These are phyloP conservation scores for Scyliorhinus canicula DNA, from an alignment of 2,797 vertebrate species.

Conservation along the genomic window DNA sequence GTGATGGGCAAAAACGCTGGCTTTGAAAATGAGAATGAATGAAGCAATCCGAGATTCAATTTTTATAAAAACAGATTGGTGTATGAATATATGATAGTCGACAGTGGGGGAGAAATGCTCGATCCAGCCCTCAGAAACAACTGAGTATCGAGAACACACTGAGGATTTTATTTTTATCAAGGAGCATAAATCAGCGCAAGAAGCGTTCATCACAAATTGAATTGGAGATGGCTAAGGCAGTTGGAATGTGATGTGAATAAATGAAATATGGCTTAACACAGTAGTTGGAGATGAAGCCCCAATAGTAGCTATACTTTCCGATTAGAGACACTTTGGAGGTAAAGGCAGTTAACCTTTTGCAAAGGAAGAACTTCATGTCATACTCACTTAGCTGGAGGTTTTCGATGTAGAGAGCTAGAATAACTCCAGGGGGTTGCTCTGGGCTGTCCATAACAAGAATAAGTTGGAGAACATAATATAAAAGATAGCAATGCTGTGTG, in stretches of 20 bases:
- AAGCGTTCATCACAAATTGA: neutral
- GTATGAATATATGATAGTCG: neutral
- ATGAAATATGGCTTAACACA: neutral
- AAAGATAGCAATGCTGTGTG: conserved; percentile 1
- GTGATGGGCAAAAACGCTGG: neutral
- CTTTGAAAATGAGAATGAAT: neutral
- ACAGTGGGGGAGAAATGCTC: too few relatives aligned
- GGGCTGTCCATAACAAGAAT: neutral
- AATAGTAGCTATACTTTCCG: neutral
- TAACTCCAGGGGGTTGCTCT: neutral
- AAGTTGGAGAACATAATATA: neutral
- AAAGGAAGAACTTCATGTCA: neutral
- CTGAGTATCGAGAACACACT: neutral
- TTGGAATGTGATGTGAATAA: neutral
- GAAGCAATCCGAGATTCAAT: neutral
- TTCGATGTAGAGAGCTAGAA: neutral
- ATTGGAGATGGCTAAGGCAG: neutral
- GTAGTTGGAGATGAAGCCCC: neutral
- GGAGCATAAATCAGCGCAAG: neutral
- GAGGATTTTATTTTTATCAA: neutral
- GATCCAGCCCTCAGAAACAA: neutral
- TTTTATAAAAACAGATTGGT: neutral
- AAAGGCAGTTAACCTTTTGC: neutral
- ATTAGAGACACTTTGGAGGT: neutral
- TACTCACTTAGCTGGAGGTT: neutral